A percentile compares a stretch with the other conserved stretches of the same genome.
Conservation (phyloP, 2,888 invertebrate species). For the Cephus pulcher region DNA sequence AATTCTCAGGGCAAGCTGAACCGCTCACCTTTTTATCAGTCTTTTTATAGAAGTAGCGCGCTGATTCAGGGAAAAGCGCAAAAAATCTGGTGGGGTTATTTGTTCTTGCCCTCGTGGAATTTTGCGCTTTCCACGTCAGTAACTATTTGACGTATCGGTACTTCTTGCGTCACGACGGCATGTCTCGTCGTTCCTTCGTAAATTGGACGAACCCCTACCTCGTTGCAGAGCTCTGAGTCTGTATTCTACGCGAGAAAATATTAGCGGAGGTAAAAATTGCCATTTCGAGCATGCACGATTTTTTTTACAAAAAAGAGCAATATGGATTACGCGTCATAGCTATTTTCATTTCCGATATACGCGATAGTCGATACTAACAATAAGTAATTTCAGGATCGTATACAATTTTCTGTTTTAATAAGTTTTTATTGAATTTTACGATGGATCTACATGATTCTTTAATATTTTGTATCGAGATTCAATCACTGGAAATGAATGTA, state of each 20-base stretch:
- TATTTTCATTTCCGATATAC: not conserved
- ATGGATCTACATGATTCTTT: not conserved
- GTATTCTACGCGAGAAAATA: not conserved
- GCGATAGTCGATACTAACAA: not conserved
- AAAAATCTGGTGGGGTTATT: not conserved
- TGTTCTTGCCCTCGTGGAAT: not conserved
- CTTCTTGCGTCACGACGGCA: not conserved
- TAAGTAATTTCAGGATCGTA: not conserved
- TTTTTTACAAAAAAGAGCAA: not conserved
- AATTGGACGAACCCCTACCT: not conserved
- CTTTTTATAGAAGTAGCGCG: not conserved
- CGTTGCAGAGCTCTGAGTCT: not conserved
- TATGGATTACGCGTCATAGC: not conserved
- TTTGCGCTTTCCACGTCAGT: not conserved
- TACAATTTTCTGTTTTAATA: not conserved
- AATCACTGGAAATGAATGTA: not conserved
- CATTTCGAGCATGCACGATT: not conserved
- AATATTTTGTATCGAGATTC: not conserved
- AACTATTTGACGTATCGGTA: not conserved
- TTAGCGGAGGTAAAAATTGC: not conserved
- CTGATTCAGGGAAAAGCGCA: conserved; percentile 4
- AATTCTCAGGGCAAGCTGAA: conserved; percentile 25
- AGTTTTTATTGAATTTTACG: not conserved
- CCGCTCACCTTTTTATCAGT: not conserved
- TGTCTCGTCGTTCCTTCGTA: not conserved